Evolutionary conservation across 92 coral and sea anemone genomes (phyloP), one percentile per base, ranked within the genome.

Genomic region (Paramuricea clavata): DNA sequence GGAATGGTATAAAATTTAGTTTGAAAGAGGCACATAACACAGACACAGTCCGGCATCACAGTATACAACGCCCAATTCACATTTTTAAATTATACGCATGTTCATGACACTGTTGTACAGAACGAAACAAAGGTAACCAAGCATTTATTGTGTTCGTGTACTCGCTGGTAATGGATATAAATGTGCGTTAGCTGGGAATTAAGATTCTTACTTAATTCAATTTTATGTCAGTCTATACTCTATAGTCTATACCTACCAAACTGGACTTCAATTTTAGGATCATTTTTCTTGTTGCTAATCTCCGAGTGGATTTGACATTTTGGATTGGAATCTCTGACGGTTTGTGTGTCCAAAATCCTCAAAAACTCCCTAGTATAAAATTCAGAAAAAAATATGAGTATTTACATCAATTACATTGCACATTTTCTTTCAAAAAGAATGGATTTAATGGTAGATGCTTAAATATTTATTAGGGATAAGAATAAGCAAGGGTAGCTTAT

Each of bases 221-320:
- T n/a, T n/a, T n/a, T n/a, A n/a, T n/a, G n/a, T n/a, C n/a, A n/a
- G n/a, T n/a, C n/a, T n/a, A n/a, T n/a, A n/a, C n/a, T n/a, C n/a
- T n/a, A n/a, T n/a, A n/a, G n/a, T n/a, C n/a, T n/a, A n/a, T 65
- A 85, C 98, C 74, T 74, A 95, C 98, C 91, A 78, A 92, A 95
- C 1, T 90, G 80, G 26, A 95, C 86, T 80, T 95, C 95, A 47
- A 95, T 81, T 54, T 85, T 72, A n/a, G 98, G 98, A 49, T 88
- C 91, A 27, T 93, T 92, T 32, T 76, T 78, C 73, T 91, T 82
- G 59, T 91, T 94, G 86, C 75, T 89, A 67, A 95, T 74, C 76
- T 95, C 91, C 77, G 90, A 85, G 5, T 74, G 81, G 42, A 95
- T 86, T 80, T 95, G 90, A 75, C 98, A 95, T 72, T 95, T 95